Conservation (phyloP, 2,113 vertebrate species). For the Chamaetylas fuelleborni region DNA sequence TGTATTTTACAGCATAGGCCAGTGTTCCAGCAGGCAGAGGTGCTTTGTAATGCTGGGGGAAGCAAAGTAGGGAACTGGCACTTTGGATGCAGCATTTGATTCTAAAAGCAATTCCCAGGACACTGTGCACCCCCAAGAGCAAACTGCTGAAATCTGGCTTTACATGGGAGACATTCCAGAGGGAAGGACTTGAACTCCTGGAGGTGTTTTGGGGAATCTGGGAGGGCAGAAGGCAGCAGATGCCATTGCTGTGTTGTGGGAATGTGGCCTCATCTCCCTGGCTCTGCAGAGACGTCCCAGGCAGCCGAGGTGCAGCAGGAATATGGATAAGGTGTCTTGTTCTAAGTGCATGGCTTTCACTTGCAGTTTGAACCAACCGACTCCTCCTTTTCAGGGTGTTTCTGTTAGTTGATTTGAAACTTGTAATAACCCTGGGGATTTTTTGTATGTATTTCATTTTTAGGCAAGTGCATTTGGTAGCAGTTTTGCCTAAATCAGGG, state of each 20-base stretch:
- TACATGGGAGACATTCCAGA: neutral
- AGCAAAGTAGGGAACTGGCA: neutral
- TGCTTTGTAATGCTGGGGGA: neutral
- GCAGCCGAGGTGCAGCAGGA: neutral
- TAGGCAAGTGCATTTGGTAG: neutral
- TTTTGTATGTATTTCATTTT: neutral
- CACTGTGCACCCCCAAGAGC: too few relatives aligned
- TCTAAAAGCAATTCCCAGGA: neutral
- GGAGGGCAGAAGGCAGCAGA: neutral
- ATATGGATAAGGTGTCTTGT: fast-evolving
- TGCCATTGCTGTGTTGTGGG: fast-evolving
- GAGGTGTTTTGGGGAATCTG: neutral
- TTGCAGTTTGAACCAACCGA: neutral
- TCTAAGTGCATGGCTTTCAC: neutral
- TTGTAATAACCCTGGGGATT: neutral
- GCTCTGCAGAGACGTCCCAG: neutral
- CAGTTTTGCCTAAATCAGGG: neutral
- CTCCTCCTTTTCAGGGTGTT: neutral
- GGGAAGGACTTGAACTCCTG: neutral
- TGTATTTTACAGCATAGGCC: neutral
- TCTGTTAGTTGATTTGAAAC: neutral
- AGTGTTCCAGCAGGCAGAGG: neutral
- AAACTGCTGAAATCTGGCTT: neutral
- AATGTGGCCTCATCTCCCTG: neutral
- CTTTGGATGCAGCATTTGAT: neutral